Conservation (phyloP, 2,797 vertebrate species). For the Sphenodon punctatus region DNA sequence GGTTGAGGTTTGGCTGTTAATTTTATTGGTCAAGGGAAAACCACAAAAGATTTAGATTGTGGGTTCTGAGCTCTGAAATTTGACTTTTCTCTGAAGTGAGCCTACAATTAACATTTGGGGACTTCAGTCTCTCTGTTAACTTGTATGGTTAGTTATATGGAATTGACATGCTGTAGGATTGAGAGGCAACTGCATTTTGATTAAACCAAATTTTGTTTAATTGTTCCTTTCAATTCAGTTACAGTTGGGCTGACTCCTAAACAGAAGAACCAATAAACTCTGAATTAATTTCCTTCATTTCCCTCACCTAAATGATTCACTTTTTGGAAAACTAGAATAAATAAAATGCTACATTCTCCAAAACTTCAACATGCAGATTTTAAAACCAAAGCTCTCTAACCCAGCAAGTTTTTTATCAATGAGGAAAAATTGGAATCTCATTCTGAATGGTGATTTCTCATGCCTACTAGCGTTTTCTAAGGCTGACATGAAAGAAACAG, state of each 20-base stretch:
- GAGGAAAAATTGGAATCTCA: constrained; percentile 20
- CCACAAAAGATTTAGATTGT: background rate
- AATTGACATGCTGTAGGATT: background rate
- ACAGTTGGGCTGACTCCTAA: background rate
- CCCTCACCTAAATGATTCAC: background rate
- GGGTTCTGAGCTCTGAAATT: background rate
- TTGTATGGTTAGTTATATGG: background rate
- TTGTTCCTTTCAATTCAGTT: background rate
- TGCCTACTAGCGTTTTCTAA: constrained; percentile 36
- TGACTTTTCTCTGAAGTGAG: background rate
- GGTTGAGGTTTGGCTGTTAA: background rate
- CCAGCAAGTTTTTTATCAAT: constrained; percentile 38
- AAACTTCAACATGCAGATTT: background rate
- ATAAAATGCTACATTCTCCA: constrained; percentile 15
- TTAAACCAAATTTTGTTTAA: constrained; percentile 1
- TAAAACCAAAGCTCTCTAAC: constrained; percentile 21
- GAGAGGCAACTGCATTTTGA: background rate
- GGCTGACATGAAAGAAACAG: constrained; percentile 50
- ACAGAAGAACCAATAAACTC: background rate
- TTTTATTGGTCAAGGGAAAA: background rate
- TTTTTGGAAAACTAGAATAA: background rate
- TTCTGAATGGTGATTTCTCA: constrained; percentile 47
- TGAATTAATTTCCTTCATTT: background rate
- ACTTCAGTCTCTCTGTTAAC: background rate
- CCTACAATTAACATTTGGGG: background rate